Conservation (phyloP, 2,888 invertebrate species). For the Leucophenga montana region DNA sequence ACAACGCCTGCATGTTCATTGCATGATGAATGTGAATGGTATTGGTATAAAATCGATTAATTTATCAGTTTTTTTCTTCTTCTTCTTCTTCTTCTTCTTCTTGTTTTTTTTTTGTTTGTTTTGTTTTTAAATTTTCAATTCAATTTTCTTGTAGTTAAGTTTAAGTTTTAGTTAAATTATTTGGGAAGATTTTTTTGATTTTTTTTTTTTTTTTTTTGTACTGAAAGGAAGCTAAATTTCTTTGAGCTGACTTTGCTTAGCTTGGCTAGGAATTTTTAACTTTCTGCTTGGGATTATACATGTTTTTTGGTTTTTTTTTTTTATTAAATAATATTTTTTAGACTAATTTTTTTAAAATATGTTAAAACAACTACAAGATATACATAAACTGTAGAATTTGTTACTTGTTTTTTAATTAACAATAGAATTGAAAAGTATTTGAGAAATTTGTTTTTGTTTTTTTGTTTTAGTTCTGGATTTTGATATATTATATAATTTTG, state of each 20-base stretch:
- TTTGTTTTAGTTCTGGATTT: slow-evolving; percentile 32
- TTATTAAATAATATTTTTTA: not conserved
- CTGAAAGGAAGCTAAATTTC: not conserved
- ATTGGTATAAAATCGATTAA: too few species aligned
- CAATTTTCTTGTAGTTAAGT: not conserved
- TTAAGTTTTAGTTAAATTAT: not conserved
- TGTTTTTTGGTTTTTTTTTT: slow-evolving; percentile 8
- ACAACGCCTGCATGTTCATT: slow-evolving; percentile 86
- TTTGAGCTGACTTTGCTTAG: slow-evolving; percentile 13
- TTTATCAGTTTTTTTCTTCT: too few species aligned
- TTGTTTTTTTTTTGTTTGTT: too few species aligned
- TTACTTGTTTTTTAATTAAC: slow-evolving; percentile 9
- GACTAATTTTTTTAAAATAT: slow-evolving; percentile 22
- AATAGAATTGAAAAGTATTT: not conserved
- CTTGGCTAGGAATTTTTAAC: not conserved
- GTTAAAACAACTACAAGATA: slow-evolving; percentile 56
- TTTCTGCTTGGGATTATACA: slow-evolving; percentile 59
- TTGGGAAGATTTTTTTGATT: too few species aligned
- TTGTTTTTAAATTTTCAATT: too few species aligned
- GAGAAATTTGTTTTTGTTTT: not conserved
- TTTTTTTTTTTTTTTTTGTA: too few species aligned
- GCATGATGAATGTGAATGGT: not conserved
- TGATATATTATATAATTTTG: not conserved
- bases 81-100: too few species aligned
- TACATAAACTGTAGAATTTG: slow-evolving; percentile 44